A percentile compares a stretch with the other conserved stretches of the same genome.
phyloP scores from a whole-genome alignment of 2,888 invertebrate species.

The Herminia tarsipennalis region DNA sequence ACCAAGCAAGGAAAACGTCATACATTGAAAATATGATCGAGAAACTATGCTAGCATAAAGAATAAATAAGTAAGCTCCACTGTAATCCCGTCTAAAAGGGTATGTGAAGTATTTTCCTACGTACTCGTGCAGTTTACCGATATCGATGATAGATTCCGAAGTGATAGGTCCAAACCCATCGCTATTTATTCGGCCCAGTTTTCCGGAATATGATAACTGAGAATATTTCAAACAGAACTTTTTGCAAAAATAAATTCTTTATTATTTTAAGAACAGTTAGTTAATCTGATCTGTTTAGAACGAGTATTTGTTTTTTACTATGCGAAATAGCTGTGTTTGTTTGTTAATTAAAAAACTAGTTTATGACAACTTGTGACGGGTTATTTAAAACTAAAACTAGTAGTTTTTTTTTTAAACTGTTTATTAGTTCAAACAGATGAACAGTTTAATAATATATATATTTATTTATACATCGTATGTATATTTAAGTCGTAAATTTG shows the following conservation, averaged over 20 bases:
- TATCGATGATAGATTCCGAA: slow-evolving; percentile 16
- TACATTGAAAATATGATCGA: slow-evolving; percentile 9
- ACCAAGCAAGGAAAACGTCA: neutral
- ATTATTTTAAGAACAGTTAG: neutral
- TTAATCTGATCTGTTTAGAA: too few relatives aligned
- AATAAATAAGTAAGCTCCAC: slow-evolving; percentile 11
- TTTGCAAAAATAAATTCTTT: neutral
- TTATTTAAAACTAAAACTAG: too few relatives aligned
- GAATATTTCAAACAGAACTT: neutral
- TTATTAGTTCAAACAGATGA: too few relatives aligned
- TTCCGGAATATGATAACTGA: neutral
- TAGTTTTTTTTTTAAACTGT: too few relatives aligned
- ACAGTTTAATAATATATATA: too few relatives aligned
- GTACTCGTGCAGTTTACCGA: slow-evolving; percentile 10
- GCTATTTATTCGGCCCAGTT: slow-evolving; percentile 10
- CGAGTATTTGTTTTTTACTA: too few relatives aligned
- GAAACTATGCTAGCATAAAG: slow-evolving; percentile 2
- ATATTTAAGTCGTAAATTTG: too few relatives aligned
- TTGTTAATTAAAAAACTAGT: too few relatives aligned
- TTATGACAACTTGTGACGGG: too few relatives aligned
- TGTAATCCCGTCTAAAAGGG: slow-evolving; percentile 17
- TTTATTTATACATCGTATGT: too few relatives aligned
- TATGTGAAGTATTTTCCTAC: slow-evolving; percentile 16
- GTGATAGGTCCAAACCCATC: slow-evolving; percentile 10
- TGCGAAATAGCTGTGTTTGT: too few relatives aligned